Percentiles rank a stretch among this genome's conserved stretches.
phyloP scores from a whole-genome alignment of 2,888 invertebrate species.

The Cataglyphis albicans region DNA sequence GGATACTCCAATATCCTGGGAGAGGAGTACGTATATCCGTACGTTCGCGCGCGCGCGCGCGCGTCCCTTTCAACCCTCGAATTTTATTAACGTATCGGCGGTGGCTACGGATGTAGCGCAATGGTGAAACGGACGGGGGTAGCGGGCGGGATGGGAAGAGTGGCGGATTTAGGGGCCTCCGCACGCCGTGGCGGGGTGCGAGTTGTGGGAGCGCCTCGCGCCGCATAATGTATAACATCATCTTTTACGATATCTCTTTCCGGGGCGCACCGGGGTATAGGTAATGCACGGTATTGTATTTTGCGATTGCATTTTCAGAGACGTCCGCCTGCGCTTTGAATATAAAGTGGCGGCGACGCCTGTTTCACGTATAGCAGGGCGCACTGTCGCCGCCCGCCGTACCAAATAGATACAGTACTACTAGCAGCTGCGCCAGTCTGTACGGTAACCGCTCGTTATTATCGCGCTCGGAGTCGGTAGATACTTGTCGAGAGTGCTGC shows the following conservation, averaged over 20 bases:
- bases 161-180: conserved; percentile 33
- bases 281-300: conserved; percentile 85
- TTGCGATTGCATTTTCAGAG: conserved; percentile 85
- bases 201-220: conserved; percentile 77
- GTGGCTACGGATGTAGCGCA: conserved; percentile 73
- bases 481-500: conserved; percentile 69
- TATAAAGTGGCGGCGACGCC: conserved; percentile 81
- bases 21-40: conserved; percentile 78
- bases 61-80: conserved; percentile 80
- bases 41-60: conserved; percentile 75
- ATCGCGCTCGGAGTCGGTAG: conserved; percentile 72
- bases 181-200: conserved; percentile 58
- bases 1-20: conserved; percentile 77
- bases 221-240: conserved; percentile 84
- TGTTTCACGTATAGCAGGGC: conserved; percentile 70
- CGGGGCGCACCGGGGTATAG: conserved; percentile 78
- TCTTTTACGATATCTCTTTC: conserved; percentile 84
- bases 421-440: conserved; percentile 73
- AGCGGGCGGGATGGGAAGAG: conserved; percentile 44
- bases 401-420: conserved; percentile 66
- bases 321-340: conserved; percentile 84
- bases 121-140: conserved; percentile 13
- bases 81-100: conserved; percentile 83
- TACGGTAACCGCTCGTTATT: conserved; percentile 73
- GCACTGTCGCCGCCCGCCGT: conserved; percentile 52